Evolutionary conservation across 2,888 invertebrate genomes (phyloP).

Genomic region (Mylabris sibirica): DNA sequence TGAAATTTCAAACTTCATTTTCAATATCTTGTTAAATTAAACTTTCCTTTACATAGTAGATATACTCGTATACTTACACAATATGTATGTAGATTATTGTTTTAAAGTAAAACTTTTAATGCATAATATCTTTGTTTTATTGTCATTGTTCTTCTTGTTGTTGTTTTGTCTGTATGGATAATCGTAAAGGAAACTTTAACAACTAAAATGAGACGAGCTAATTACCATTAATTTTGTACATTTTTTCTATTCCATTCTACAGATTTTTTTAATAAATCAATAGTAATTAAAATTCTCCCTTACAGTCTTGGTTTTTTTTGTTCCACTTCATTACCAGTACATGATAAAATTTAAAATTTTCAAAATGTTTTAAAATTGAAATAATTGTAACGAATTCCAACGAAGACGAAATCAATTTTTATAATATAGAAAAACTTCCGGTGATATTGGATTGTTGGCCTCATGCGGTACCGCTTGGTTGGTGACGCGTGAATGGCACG

Average conservation of each 20-base stretch:
- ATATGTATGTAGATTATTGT: not conserved
- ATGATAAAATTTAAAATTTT: not conserved
- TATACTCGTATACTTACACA: not conserved
- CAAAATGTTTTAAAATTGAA: not conserved
- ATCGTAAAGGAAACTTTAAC: not conserved
- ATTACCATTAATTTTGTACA: not conserved
- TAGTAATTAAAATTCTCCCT: too few relatives aligned
- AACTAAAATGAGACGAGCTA: not conserved
- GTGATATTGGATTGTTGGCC: conserved; percentile 45
- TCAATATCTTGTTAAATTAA: not conserved
- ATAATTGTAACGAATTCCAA: conserved; percentile 21
- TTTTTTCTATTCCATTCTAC: not conserved
- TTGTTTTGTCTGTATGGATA: not conserved
- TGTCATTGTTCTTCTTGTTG: not conserved
- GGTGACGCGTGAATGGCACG: conserved; percentile 48
- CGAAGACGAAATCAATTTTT: conserved; percentile 37
- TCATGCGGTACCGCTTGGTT: conserved; percentile 45
- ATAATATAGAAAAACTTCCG: conserved; percentile 37
- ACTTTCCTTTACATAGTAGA: not conserved
- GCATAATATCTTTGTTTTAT: not conserved
- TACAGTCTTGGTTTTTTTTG: not conserved
- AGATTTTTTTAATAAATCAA: not conserved
- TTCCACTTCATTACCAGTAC: not conserved
- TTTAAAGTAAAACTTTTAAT: conserved; percentile 8
- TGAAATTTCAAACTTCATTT: not conserved